Percentiles rank a stretch among this genome's conserved stretches.
phyloP scores from a whole-genome alignment of 2,888 invertebrate species.

The Dryococelus australis region DNA sequence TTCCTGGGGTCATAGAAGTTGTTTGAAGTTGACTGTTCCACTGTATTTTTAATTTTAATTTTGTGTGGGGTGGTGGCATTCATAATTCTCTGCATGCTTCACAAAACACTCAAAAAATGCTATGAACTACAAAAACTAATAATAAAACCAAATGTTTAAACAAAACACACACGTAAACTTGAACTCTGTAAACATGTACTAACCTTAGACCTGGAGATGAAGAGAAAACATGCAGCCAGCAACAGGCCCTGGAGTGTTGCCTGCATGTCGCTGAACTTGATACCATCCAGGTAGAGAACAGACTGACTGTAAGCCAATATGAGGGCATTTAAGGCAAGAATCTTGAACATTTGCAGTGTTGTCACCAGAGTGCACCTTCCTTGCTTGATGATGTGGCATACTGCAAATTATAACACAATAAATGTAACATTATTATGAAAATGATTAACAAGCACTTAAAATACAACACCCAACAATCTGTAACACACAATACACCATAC shows the following conservation, averaged over 20 bases:
- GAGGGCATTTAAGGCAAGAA: conserved; percentile 95
- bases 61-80: too few species aligned
- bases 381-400: conserved; percentile 99
- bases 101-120: neutral
- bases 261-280: conserved; percentile 97
- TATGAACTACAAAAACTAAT: too few species aligned
- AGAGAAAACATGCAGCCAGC: conserved; percentile 95
- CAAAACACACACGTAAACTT: too few species aligned
- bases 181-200: conserved; percentile 39
- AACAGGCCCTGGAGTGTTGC: conserved; percentile 96
- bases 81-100: too few species aligned
- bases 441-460: too few species aligned
- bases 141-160: too few species aligned
- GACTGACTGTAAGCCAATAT: conserved; percentile 98
- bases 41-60: too few species aligned
- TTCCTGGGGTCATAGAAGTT: too few species aligned
- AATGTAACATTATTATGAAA: conserved; percentile 22
- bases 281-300: conserved; percentile 96
- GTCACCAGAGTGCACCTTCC: conserved; percentile 99
- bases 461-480: neutral
- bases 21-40: too few species aligned
- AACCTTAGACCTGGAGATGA: conserved; percentile 97
- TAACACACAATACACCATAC: neutral
- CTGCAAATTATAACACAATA: conserved; percentile 64
- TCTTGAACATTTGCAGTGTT: conserved; percentile 99